These are phyloP conservation scores for Campoletis raptor DNA, from an alignment of 2,888 invertebrate genomes.

Conservation along the genomic window DNA sequence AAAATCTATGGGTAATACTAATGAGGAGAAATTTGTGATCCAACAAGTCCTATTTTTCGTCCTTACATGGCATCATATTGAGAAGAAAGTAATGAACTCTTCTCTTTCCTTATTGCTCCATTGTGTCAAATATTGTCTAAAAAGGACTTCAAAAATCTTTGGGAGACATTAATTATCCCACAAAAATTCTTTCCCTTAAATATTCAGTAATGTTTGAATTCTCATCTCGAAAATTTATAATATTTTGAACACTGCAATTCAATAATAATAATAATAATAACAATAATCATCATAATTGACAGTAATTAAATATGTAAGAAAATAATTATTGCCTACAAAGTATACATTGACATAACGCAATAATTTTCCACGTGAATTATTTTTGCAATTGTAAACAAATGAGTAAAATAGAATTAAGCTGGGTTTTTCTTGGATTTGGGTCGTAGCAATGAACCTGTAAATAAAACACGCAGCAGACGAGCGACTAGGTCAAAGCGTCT, in stretches of 20 bases:
- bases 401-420: neutral
- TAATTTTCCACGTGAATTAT: neutral
- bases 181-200: neutral
- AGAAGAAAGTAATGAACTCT: neutral
- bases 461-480: slow-evolving; percentile 19
- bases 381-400: neutral
- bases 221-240: neutral
- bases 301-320: neutral
- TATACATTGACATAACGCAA: neutral
- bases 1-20: neutral
- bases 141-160: neutral
- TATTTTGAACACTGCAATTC: neutral
- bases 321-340: neutral
- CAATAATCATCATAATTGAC: too few relatives aligned
- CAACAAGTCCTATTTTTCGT: neutral
- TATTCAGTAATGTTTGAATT: neutral
- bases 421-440: slow-evolving; percentile 1
- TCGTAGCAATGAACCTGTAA: slow-evolving; percentile 38
- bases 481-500: slow-evolving; percentile 45
- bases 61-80: neutral
- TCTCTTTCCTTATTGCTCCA: neutral
- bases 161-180: neutral
- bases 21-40: neutral
- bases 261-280: neutral
- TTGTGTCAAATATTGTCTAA: too few relatives aligned